A percentile compares a stretch with the other conserved stretches of the same genome.
phyloP scores from a whole-genome alignment of 2,797 vertebrate genomes.

The Alcedo atthis region DNA sequence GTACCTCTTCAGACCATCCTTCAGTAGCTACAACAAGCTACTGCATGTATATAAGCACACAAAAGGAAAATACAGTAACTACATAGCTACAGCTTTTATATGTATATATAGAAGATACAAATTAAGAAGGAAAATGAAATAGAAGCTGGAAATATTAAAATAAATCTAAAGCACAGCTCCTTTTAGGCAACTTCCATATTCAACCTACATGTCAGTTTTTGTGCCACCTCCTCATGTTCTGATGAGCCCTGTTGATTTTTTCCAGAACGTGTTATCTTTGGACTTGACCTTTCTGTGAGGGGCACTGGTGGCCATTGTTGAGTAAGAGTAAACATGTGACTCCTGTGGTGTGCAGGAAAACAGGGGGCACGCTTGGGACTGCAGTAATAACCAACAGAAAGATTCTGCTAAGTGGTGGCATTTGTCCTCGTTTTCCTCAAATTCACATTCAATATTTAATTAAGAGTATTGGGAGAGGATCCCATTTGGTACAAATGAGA shows the following conservation, averaged over 20 bases:
- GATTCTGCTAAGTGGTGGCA: background rate
- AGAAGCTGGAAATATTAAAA: background rate
- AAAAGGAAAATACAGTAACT: background rate
- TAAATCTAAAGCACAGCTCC: background rate
- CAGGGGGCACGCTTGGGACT: background rate
- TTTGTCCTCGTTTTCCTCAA: slow-evolving; percentile 17
- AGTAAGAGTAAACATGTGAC: background rate
- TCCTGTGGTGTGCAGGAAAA: background rate
- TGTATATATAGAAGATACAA: background rate
- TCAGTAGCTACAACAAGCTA: background rate
- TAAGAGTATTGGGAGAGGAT: background rate
- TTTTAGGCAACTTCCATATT: background rate
- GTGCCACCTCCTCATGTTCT: background rate
- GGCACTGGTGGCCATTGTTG: background rate
- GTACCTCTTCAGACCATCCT: background rate
- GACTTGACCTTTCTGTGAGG: background rate
- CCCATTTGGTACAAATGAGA: background rate
- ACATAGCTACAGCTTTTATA: background rate
- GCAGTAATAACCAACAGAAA: background rate
- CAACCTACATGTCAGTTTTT: background rate
- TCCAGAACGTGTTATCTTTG: background rate
- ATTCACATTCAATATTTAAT: background rate
- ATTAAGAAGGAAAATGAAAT: background rate
- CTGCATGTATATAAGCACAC: fast-evolving
- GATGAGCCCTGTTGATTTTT: background rate